Percentiles rank a stretch among this genome's conserved stretches.
Conservation (phyloP, 2,113 vertebrate genomes). For the cat (Felis catus) region DNA sequence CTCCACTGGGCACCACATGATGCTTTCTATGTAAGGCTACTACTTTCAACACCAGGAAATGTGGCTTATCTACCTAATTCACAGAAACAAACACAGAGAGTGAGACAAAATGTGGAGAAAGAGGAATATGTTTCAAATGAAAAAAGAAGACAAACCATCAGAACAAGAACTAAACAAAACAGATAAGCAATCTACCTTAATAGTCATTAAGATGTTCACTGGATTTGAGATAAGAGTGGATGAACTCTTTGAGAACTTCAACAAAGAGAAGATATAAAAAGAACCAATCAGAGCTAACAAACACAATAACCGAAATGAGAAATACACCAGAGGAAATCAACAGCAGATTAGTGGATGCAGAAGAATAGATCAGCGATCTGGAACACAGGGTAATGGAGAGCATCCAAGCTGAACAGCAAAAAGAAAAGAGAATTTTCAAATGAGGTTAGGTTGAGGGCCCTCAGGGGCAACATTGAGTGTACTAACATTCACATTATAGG, state of each 20-base stretch:
- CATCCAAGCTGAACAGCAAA: not conserved
- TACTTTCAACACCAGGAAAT: not conserved
- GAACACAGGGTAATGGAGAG: not conserved
- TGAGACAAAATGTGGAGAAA: not conserved
- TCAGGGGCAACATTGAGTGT: not conserved
- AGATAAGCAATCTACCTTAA: not conserved
- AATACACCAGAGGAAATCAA: not conserved
- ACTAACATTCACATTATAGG: not conserved
- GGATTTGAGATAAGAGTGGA: not conserved
- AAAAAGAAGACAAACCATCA: not conserved
- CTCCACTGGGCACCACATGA: not conserved
- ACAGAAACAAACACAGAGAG: not conserved
- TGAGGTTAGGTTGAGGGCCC: not conserved
- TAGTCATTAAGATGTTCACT: not conserved
- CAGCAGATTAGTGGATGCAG: not conserved
- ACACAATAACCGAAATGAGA: not conserved
- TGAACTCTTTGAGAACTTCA: not conserved
- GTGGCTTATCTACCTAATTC: not conserved
- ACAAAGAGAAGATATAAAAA: not conserved
- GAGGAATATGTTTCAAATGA: not conserved
- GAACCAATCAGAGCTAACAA: not conserved
- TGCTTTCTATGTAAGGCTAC: not conserved
- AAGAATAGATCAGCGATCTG: not conserved
- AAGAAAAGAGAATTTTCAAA: not conserved
- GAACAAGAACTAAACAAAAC: not conserved